Percentiles rank a stretch among this genome's conserved stretches.
Conservation (phyloP, 2,888 invertebrate species). For the Odiellus spinosus region DNA sequence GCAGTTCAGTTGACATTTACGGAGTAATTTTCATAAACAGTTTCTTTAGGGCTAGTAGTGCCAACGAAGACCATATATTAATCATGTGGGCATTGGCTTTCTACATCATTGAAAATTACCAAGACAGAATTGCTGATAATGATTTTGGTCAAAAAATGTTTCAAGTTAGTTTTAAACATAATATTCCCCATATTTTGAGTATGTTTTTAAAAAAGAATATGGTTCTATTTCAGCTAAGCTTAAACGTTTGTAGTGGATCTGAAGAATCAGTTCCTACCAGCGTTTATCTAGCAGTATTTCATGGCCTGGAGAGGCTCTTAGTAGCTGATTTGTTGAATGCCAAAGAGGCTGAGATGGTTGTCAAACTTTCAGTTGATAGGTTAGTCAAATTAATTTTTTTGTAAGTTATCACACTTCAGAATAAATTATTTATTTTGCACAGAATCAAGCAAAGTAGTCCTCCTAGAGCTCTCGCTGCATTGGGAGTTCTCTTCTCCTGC, state of each 20-base stretch:
- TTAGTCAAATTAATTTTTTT: constrained; percentile 9
- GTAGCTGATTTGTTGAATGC: constrained; percentile 35
- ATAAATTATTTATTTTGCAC: constrained; percentile 11
- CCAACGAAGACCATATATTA: constrained; percentile 46
- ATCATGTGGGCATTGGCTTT: constrained; percentile 58
- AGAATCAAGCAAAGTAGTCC: constrained; percentile 49
- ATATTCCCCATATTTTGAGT: neutral
- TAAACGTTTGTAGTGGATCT: constrained; percentile 11
- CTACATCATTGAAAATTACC: constrained; percentile 47
- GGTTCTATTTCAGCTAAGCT: constrained; percentile 7
- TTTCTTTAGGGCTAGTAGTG: constrained; percentile 20
- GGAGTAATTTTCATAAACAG: neutral
- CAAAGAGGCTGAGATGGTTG: constrained; percentile 44
- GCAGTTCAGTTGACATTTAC: too few relatives aligned
- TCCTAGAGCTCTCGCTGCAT: constrained; percentile 46
- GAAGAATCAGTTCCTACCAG: constrained; percentile 11
- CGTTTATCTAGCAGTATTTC: constrained; percentile 26
- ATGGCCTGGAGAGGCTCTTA: constrained; percentile 55
- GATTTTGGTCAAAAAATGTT: constrained; percentile 31
- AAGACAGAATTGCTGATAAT: constrained; percentile 43
- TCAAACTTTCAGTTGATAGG: constrained; percentile 48
- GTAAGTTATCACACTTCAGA: too few relatives aligned
- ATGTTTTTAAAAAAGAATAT: neutral
- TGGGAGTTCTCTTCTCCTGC: constrained; percentile 57
- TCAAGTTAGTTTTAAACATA: constrained; percentile 24